Conservation (phyloP, 1,140 invertebrate genomes). For the Stegodyphus mimosarum region DNA sequence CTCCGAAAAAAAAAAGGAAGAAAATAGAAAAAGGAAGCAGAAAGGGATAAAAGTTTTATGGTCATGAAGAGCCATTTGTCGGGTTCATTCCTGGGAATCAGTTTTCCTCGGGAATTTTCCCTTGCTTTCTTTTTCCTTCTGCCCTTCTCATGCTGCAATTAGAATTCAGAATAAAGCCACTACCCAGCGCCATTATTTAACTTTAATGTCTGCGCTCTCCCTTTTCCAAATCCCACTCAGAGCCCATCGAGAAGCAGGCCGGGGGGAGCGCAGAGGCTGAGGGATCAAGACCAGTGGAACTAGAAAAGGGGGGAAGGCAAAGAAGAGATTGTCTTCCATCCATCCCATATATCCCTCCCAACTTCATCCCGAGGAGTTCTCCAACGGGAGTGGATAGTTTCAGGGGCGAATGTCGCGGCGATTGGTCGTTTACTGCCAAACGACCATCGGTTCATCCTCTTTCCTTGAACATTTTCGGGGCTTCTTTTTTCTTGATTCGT, state of each 20-base stretch:
- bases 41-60: constrained; percentile 55
- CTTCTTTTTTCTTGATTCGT: too few species aligned
- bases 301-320: not conserved
- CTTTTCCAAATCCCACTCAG: constrained; percentile 1
- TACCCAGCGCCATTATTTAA: constrained; percentile 51
- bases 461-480: too few species aligned
- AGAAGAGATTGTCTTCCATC: constrained; percentile 38
- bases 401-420: constrained; percentile 56
- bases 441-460: constrained; percentile 4
- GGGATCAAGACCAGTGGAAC: constrained; percentile 13
- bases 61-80: constrained; percentile 58
- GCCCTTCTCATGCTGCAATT: constrained; percentile 22
- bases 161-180: constrained; percentile 57
- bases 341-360: not conserved
- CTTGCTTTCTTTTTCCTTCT: not conserved
- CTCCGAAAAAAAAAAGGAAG: not conserved
- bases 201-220: constrained; percentile 56
- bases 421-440: constrained; percentile 58
- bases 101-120: constrained; percentile 23
- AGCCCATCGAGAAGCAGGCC: constrained; percentile 6
- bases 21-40: constrained; percentile 4
- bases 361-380: not conserved
- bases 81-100: constrained; percentile 29
- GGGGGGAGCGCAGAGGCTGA: not conserved
- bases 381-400: constrained; percentile 35